A percentile compares a stretch with the other conserved stretches of the same genome.
phyloP scores from a whole-genome alignment of 2,113 vertebrate species.

The Equus quagga region DNA sequence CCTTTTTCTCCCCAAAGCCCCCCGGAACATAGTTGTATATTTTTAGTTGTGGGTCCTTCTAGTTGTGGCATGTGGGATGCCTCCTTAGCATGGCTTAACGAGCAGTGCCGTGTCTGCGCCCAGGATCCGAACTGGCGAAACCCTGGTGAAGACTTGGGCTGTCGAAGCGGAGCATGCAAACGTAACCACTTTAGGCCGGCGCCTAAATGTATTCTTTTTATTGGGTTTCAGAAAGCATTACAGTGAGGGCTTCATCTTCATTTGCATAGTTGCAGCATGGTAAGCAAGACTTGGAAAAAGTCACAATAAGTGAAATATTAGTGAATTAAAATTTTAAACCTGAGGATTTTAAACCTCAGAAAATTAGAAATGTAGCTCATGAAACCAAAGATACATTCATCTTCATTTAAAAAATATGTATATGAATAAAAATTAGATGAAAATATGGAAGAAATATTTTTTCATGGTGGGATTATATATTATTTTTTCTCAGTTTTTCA shows the following conservation, averaged over 20 bases:
- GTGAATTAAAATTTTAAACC: neutral
- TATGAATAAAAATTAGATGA: neutral
- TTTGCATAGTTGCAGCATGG: neutral
- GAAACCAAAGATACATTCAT: neutral
- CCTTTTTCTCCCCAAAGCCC: no score
- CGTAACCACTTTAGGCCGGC: no score
- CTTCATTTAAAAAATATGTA: neutral
- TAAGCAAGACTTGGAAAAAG: neutral
- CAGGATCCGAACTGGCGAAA: no score
- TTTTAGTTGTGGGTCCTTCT: no score
- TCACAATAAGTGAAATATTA: slow-evolving; percentile 11
- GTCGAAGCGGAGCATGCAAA: no score
- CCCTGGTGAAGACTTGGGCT: no score
- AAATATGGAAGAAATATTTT: neutral
- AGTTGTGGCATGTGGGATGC: no score
- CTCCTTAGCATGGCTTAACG: no score
- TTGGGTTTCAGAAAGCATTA: slow-evolving; percentile 14
- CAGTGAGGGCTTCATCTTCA: neutral
- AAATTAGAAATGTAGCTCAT: neutral
- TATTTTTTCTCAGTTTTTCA: neutral
- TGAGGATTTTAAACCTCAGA: neutral
- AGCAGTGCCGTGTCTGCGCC: no score
- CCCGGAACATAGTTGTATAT: no score
- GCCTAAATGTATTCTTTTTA: neutral
- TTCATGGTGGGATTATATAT: neutral